Base-by-base conservation (phyloP, 1,140 invertebrate genomes). In the Carcinoscorpius rotundicauda region DNA sequence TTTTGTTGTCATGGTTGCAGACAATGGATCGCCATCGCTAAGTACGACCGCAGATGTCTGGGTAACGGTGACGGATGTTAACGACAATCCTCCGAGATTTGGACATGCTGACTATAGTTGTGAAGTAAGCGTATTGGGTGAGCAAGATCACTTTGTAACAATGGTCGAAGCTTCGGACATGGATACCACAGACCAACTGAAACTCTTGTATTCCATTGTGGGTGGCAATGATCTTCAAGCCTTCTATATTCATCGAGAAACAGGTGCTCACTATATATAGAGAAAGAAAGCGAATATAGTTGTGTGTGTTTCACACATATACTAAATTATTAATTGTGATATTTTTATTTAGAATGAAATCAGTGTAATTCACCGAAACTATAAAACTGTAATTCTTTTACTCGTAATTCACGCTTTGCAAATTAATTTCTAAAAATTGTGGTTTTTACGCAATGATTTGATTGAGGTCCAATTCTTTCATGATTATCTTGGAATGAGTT, bases 131-230 rank as follows among this genome's bases (percentile, higher is more conserved):
- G 86, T 90, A 72, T 84, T 87, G 73, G 90, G 89, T 5, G 81
- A 83, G 69, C 81, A 91, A 61, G 89, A 91, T 62, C 89, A 93
- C 77, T 89, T 95, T 76, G 86, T 97, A 4, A 91, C 87, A 4
- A 84, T 90, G 71, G 87, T 95, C 3, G 84, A 84, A 6, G 93
- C 92, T 0, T 87, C 86, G 73, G 94, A 97, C 81, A 84, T 86
- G 1, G 94, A 97, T 78, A 80, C 79, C 62, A 82, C 85, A 11
- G 91, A 94, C 78, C 83, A 85, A 59, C 79, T 80, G 58, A 83
- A 82, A 58, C 79, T 97, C n/a, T 81, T 78, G 1, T 97, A 93
- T 76, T 85, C 87, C 51, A 91, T 96, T 62, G 85, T 89, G 5
- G 87, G 86, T 52, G 90, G 90, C 48, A 90, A 91, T 75, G 85